phyloP scores from a whole-genome alignment of 2,888 invertebrate species.

The Drosophila prostipennis region DNA sequence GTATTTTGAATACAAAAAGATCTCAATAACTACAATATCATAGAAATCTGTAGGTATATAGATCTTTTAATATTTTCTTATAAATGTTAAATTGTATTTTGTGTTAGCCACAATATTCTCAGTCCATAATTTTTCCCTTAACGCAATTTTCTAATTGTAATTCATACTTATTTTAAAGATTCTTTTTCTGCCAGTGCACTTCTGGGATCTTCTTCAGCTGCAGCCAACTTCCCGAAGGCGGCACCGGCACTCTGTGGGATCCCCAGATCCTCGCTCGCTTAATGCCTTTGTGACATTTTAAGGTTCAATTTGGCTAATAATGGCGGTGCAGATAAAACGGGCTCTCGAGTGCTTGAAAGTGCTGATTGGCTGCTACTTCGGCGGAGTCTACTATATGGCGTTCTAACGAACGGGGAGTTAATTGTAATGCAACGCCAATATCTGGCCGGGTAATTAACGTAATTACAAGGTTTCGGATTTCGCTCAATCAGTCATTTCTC shows the following conservation, averaged over 20 bases:
- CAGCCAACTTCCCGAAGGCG: background rate
- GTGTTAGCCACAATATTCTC: no score
- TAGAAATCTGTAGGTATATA: no score
- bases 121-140: no score
- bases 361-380: conserved; percentile 41
- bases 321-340: conserved; percentile 67
- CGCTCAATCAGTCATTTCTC: conserved; percentile 9
- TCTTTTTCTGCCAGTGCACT: conserved; percentile 1
- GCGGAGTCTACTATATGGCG: conserved; percentile 3
- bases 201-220: conserved; percentile 16
- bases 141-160: no score
- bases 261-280: conserved; percentile 38
- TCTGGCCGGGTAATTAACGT: conserved; percentile 18
- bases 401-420: conserved; percentile 21
- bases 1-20: no score
- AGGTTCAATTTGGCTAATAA: conserved; percentile 68
- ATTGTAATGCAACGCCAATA: conserved; percentile 19
- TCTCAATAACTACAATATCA: no score
- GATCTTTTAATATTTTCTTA: no score
- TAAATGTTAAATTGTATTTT: no score
- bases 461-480: conserved; percentile 32
- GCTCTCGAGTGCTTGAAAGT: conserved; percentile 9
- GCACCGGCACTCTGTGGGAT: conserved; percentile 28
- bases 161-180: background rate
- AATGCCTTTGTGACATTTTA: conserved; percentile 75